phyloP scores from a whole-genome alignment of 2,888 invertebrate genomes.

The Pheosia gnoma region DNA sequence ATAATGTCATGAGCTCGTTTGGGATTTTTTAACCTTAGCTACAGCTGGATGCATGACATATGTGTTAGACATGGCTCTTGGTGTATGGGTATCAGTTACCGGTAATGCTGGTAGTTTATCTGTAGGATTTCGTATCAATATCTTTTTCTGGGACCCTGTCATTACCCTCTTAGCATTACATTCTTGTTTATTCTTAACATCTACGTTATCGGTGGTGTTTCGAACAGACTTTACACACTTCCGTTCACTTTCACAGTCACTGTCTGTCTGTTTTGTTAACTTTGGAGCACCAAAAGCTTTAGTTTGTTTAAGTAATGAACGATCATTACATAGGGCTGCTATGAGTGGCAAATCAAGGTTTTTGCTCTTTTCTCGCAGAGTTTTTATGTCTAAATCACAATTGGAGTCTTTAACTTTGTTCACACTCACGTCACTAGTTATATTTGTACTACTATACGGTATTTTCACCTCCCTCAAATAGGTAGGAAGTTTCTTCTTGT shows the following conservation, averaged over 20 bases:
- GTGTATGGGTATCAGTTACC: slow-evolving; percentile 78
- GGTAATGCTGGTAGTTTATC: slow-evolving; percentile 89
- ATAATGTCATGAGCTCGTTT: slow-evolving; percentile 74
- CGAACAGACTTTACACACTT: slow-evolving; percentile 72
- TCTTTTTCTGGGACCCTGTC: slow-evolving; percentile 84
- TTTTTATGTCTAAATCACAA: slow-evolving; percentile 89
- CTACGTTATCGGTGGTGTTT: slow-evolving; percentile 76
- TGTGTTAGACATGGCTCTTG: slow-evolving; percentile 88
- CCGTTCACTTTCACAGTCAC: slow-evolving; percentile 77
- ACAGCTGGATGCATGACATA: slow-evolving; percentile 85
- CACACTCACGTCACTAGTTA: slow-evolving; percentile 59
- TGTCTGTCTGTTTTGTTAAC: slow-evolving; percentile 70
- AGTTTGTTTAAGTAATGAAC: slow-evolving; percentile 94
- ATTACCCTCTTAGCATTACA: slow-evolving; percentile 87
- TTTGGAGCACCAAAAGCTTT: slow-evolving; percentile 93
- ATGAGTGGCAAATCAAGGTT: slow-evolving; percentile 96
- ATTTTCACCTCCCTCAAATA: slow-evolving; percentile 65
- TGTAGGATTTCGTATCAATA: slow-evolving; percentile 87
- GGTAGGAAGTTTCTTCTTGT: slow-evolving; percentile 83
- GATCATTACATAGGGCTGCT: slow-evolving; percentile 96
- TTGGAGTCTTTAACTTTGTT: slow-evolving; percentile 72
- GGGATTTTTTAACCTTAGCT: slow-evolving; percentile 72
- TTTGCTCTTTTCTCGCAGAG: slow-evolving; percentile 93
- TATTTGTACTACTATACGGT: slow-evolving; percentile 47
- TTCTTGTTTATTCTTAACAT: slow-evolving; percentile 74